A percentile compares a stretch with the other conserved stretches of the same genome.
Conservation (phyloP, 2,113 vertebrate species). For the Benitochromis conjunctus region DNA sequence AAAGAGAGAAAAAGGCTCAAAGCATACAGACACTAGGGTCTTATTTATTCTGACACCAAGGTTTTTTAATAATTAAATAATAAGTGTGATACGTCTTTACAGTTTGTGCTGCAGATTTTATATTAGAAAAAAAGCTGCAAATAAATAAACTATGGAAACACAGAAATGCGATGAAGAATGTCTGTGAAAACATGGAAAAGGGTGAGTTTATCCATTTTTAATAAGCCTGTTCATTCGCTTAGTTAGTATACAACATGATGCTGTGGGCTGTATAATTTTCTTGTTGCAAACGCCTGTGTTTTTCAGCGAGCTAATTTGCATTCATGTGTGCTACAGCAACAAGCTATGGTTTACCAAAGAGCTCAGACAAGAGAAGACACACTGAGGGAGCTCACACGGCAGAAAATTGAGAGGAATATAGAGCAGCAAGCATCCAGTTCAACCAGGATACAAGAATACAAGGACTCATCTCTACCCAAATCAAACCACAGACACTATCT, state of each 20-base stretch:
- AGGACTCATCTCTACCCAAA: not conserved
- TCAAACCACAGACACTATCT: not conserved
- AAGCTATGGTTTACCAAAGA: conserved; percentile 45
- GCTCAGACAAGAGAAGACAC: conserved; percentile 26
- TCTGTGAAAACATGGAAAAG: not conserved
- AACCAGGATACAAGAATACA: not conserved
- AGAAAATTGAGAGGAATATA: conserved; percentile 38
- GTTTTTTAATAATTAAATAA: not conserved
- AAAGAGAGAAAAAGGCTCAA: not conserved
- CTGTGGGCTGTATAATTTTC: not conserved
- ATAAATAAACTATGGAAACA: not conserved
- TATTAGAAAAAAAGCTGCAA: not conserved
- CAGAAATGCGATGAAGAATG: not conserved
- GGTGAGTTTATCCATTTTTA: not conserved
- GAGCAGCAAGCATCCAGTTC: conserved; percentile 8
- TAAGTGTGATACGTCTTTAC: not conserved
- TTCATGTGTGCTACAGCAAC: conserved; percentile 41
- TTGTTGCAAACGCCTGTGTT: not conserved
- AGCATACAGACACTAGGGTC: not conserved
- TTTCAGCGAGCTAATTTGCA: conserved; percentile 39
- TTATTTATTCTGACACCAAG: not conserved
- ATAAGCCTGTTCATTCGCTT: not conserved
- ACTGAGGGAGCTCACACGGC: conserved; percentile 8
- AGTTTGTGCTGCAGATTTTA: not conserved
- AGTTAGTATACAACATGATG: not conserved